Percentiles rank a stretch among this genome's conserved stretches.
phyloP scores from a whole-genome alignment of 2,888 invertebrate genomes.

The Philaethria dido region DNA sequence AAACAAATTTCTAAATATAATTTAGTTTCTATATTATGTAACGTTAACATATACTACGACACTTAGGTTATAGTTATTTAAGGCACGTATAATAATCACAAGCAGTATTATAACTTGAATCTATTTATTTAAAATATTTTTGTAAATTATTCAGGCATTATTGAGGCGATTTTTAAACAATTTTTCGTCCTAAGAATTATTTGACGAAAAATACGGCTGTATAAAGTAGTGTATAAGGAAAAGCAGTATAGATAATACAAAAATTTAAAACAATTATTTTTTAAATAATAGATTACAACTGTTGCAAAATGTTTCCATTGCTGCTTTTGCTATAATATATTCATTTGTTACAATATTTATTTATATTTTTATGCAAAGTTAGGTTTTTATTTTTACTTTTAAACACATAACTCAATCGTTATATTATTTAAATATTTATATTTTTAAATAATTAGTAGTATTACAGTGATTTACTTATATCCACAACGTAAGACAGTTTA shows the following conservation, averaged over 20 bases:
- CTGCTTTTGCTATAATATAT: too few species aligned
- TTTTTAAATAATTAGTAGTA: background rate
- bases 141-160: background rate
- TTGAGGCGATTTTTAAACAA: background rate
- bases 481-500: background rate
- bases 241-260: too few species aligned
- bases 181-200: too few species aligned
- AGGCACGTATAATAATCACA: constrained; percentile 33
- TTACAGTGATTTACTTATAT: too few species aligned
- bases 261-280: too few species aligned
- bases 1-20: constrained; percentile 48
- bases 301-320: too few species aligned
- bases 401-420: background rate
- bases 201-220: too few species aligned
- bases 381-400: background rate
- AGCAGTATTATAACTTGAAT: constrained; percentile 8
- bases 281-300: too few species aligned
- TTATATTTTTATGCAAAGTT: too few species aligned
- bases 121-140: background rate
- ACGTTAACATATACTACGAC: constrained; percentile 11
- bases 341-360: too few species aligned
- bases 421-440: background rate
- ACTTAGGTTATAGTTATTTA: constrained; percentile 22
- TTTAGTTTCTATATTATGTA: constrained; percentile 39
- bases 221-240: too few species aligned